phyloP scores from a whole-genome alignment of 2,888 invertebrate genomes.

The Cephus nigrinus region DNA sequence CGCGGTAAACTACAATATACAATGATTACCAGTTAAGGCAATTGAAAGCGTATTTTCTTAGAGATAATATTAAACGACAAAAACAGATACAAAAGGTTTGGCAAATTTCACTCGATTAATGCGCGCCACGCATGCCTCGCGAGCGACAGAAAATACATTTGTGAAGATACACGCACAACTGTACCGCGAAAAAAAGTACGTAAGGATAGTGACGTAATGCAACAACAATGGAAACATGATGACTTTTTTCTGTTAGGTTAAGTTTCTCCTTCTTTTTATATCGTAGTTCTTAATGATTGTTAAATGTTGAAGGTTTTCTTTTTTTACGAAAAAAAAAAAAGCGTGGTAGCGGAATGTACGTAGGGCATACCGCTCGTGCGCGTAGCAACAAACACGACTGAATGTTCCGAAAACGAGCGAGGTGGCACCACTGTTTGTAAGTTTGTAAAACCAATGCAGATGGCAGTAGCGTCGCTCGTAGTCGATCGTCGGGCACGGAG shows the following conservation, averaged over 20 bases:
- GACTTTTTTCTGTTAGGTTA: conserved; percentile 37
- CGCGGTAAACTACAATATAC: conserved; percentile 39
- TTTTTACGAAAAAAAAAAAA: conserved; percentile 17
- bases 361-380: conserved; percentile 31
- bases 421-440: neutral
- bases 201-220: conserved; percentile 14
- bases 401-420: conserved; percentile 42
- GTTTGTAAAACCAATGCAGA: neutral
- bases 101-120: neutral
- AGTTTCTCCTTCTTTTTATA: conserved; percentile 41
- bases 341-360: conserved; percentile 28
- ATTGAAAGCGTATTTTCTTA: conserved; percentile 59
- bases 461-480: neutral
- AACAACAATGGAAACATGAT: conserved; percentile 20
- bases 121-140: neutral
- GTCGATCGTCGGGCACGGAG: neutral
- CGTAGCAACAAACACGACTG: conserved; percentile 43
- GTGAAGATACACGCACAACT: conserved; percentile 47
- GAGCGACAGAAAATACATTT: conserved; percentile 36
- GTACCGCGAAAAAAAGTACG: conserved; percentile 35
- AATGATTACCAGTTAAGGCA: conserved; percentile 48
- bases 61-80: neutral
- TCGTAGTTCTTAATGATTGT: conserved; percentile 50
- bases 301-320: conserved; percentile 50
- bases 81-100: neutral